Base-by-base conservation (phyloP, 2,888 invertebrate genomes). In the Laspeyria flexula region DNA sequence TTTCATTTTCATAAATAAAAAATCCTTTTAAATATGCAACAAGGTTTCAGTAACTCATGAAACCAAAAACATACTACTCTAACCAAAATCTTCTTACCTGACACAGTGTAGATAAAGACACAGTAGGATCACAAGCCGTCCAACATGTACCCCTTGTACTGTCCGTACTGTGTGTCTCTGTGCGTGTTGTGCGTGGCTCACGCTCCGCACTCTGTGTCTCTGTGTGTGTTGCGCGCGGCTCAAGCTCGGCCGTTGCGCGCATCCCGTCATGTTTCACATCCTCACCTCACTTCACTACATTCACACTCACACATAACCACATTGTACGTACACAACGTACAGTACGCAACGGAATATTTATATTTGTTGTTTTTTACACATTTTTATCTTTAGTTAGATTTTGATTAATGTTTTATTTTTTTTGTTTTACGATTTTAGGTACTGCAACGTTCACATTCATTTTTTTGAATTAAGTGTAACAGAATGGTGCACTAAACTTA, bases 181-280 rank as follows among this genome's bases (percentile, higher is more conserved):
- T 11, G 15, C 25, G 33, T 12, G 46, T 33, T 38, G 48, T 15
- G 30, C 41, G 40, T 13, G 41, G 56, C 30, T 33, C 51, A 45
- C 45, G 64, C 43, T 38, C 18, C 29, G 18, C 46, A 23, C 25
- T 50, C 12, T 41, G 60, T 55, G 71, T 66, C 66, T 71, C 60
- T 71, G 83, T 81, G 77, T 78, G 73, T n/a, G n/a, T n/a, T n/a
- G 34, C 51, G 47, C 45, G 64, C 43, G 39, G 21, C 29, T 21
- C 46, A 23, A 30, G 52, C 12, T 41, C 60, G 55, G 71, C 67
- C 66, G 71, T 60, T 71, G 83, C 82, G 77, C 79, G 73, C 90
- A 88, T 89, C 63, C 84, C 78, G 80, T 79, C 90, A 90, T 90
- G 77, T 74, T 83, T 90, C 83, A 90, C 90, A 90, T 90, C 88